Conservation (phyloP, 2,888 invertebrate species). For the Caenorhabditis afra region DNA sequence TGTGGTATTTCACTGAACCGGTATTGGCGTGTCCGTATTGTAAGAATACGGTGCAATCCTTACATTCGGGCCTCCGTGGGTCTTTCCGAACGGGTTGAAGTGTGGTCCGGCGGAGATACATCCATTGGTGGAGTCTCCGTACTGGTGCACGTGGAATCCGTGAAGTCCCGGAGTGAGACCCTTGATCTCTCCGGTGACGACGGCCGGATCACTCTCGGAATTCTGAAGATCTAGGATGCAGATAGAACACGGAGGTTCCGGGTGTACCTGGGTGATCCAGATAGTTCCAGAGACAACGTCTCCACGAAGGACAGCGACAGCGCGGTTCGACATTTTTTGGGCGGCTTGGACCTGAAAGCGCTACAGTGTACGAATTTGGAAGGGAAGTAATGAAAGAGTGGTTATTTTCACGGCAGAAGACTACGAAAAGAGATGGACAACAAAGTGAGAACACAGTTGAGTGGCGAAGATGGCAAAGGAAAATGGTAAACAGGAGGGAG, state of each 20-base stretch:
- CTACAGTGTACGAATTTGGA: neutral
- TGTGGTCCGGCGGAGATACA: slow-evolving; percentile 81
- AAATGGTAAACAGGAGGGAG: slow-evolving; percentile 39
- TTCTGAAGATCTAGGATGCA: slow-evolving; percentile 58
- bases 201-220: slow-evolving; percentile 69
- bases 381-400: neutral
- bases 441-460: neutral
- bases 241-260: neutral
- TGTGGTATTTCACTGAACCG: neutral
- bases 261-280: slow-evolving; percentile 72
- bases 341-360: slow-evolving; percentile 56
- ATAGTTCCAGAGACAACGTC: slow-evolving; percentile 73
- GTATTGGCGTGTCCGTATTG: no score
- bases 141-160: slow-evolving; percentile 80
- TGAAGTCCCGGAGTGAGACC: slow-evolving; percentile 79
- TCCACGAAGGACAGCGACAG: slow-evolving; percentile 75
- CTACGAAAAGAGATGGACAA: neutral
- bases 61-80: slow-evolving; percentile 81
- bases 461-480: slow-evolving; percentile 20
- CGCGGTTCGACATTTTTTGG: slow-evolving; percentile 71
- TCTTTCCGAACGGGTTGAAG: slow-evolving; percentile 81
- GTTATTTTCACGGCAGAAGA: slow-evolving; percentile 20
- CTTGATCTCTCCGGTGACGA: slow-evolving; percentile 76
- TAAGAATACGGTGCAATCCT: no score
- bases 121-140: slow-evolving; percentile 79